Conservation (phyloP, 1,140 invertebrate species). For the Drosophila subpulchrella region DNA sequence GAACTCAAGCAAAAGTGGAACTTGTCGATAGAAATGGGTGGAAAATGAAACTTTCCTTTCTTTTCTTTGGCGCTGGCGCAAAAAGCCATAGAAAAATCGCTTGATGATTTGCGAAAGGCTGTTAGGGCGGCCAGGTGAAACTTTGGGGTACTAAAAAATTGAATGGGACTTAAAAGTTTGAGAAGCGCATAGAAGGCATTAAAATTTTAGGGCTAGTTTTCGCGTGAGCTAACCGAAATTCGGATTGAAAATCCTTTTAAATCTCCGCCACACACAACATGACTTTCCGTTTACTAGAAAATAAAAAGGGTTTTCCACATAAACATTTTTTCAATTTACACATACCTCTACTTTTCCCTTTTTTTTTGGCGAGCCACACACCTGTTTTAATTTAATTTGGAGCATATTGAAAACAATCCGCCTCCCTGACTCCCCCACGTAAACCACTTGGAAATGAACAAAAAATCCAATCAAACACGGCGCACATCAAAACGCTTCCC, state of each 20-base stretch:
- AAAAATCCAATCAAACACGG: conserved; percentile 59
- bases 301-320: conserved; percentile 11
- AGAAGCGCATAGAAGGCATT: conserved; percentile 32
- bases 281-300: conserved; percentile 27
- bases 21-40: conserved; percentile 38
- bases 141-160: conserved; percentile 33
- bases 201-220: conserved; percentile 32
- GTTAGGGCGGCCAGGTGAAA: conserved; percentile 17
- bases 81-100: conserved; percentile 36
- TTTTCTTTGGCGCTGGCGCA: conserved; percentile 28
- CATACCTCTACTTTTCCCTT: background rate
- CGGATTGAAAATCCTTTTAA: conserved; percentile 31
- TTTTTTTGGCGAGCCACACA: conserved; percentile 28
- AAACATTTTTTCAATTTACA: conserved; percentile 42
- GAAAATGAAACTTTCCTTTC: conserved; percentile 34
- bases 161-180: conserved; percentile 35
- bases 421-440: conserved; percentile 2
- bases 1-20: conserved; percentile 52
- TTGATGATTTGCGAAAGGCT: conserved; percentile 41
- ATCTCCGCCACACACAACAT: conserved; percentile 25
- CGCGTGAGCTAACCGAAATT: conserved; percentile 1
- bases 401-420: conserved; percentile 61
- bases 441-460: conserved; percentile 32
- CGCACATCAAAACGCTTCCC: conserved; percentile 45
- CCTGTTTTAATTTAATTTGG: conserved; percentile 70